These are phyloP conservation scores for Rhadina sibilatrix DNA, from an alignment of 2,113 vertebrate genomes.

Conservation along the genomic window DNA sequence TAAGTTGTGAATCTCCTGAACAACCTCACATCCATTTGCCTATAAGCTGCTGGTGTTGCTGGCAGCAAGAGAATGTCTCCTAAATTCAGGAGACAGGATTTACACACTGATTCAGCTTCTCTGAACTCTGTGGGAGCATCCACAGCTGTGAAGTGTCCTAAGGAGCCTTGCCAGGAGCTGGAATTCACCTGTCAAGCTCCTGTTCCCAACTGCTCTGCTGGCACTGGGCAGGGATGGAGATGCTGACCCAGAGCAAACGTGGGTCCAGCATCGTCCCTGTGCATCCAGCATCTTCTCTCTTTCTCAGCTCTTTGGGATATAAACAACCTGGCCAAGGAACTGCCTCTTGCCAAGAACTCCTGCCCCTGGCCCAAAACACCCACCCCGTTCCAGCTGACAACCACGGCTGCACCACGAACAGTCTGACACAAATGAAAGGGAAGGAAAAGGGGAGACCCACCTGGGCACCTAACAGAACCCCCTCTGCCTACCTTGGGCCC, in stretches of 20 bases:
- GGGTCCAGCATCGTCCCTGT: background rate
- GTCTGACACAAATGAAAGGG: fast-evolving
- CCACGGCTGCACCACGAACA: fast-evolving
- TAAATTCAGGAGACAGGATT: background rate
- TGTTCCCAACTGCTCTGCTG: background rate
- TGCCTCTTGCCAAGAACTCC: fast-evolving
- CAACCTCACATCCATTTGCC: fast-evolving
- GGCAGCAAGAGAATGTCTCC: background rate
- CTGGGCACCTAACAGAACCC: too few relatives aligned
- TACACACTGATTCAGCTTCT: fast-evolving
- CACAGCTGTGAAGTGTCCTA: background rate
- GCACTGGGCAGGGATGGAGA: fast-evolving
- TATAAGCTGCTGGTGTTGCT: fast-evolving
- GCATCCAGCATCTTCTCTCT: fast-evolving
- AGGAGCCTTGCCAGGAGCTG: background rate
- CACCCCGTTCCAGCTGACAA: fast-evolving
- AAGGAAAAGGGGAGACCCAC: background rate
- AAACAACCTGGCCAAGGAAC: fast-evolving
- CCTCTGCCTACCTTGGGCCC: background rate
- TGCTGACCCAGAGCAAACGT: fast-evolving
- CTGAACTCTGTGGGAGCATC: fast-evolving
- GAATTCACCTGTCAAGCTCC: fast-evolving
- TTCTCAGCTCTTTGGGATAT: fast-evolving
- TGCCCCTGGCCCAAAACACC: background rate
- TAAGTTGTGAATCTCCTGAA: background rate